Evolutionary conservation across 2,888 invertebrate species (phyloP), one percentile per base, ranked within the genome.

Genomic region (Leptinotarsa haldemani): DNA sequence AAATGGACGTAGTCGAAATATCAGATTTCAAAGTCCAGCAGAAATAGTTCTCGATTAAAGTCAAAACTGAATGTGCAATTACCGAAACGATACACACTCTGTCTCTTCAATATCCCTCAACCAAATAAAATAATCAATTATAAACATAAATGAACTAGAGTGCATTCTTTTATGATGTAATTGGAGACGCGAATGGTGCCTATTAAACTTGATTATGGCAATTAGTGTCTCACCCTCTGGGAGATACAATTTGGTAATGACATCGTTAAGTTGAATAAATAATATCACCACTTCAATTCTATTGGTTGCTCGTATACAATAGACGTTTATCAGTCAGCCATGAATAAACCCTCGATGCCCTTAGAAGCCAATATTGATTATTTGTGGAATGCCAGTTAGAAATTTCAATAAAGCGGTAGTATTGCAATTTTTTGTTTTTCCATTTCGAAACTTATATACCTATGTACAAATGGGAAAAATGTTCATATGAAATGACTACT

Each of bases 171-270:
- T 56, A 56, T 56, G 56, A 40, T 9, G 40, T 40, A 40, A 40
- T 40, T 20, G 73, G 61, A 48, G 70, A 67, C 61, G 47, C 58
- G n/a, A 74, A 67, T 63, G 47, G 56, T 65, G 25, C 47, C 70
- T 63, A 70, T 74, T 67, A 70, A 70, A 74, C 70, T 70, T 74
- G 74, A 70, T 74, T 70, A 70, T 66, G 70, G 53, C 70, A 74
- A 74, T 70, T 73, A 70, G 58, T 47, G 70, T 70, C 66, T 61
- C 70, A 52, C 61, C 66, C 74, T 56, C 70, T 22, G 68, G 30
- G 67, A 74, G 67, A 74, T 58, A 74, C 74, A 74, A 70, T 74
- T 74, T 66, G 74, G 67, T 74, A 74, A 74, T 70, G 74, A 74
- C 67, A 61, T 70, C 74, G 74, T 74, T 74, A 74, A 66, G 70